A percentile compares a stretch with the other conserved stretches of the same genome.
Conservation (phyloP, 2,113 vertebrate genomes). For the Scolopax mira region DNA sequence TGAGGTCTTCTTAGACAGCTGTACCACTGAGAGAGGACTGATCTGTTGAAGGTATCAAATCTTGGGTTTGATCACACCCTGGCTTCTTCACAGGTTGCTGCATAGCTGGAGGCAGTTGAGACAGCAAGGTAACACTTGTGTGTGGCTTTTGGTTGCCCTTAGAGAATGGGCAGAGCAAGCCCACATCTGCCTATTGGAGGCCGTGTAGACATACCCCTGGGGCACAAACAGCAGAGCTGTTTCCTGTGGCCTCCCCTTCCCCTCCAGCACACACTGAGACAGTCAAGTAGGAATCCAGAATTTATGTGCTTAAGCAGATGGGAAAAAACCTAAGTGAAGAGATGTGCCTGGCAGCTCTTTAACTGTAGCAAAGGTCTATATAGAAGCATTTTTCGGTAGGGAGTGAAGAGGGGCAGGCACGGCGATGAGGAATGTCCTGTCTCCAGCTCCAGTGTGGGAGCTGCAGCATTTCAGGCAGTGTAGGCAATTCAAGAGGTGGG, state of each 20-base stretch:
- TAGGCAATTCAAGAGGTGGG: not conserved
- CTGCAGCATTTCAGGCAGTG: not conserved
- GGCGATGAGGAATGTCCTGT: not conserved
- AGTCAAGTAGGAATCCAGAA: not conserved
- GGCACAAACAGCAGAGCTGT: not conserved
- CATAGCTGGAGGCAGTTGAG: not conserved
- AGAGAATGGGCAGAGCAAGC: not conserved
- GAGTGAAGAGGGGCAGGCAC: not conserved
- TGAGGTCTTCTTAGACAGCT: not conserved
- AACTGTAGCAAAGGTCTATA: not conserved
- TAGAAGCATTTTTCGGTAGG: not conserved
- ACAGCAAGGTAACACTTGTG: not conserved
- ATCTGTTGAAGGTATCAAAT: not conserved
- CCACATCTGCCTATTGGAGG: not conserved
- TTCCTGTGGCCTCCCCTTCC: not conserved
- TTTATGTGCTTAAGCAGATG: not conserved
- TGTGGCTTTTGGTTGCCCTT: not conserved
- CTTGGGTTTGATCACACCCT: not conserved
- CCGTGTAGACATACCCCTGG: rapidly evolving
- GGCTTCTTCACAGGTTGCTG: not conserved
- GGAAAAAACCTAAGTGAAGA: not conserved
- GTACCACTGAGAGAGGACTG: not conserved
- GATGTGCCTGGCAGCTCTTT: not conserved
- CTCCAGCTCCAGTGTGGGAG: not conserved
- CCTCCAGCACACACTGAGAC: not conserved